Evolutionary conservation across 2,888 invertebrate species (phyloP).

Genomic region (Didymodactylos carnosus): DNA sequence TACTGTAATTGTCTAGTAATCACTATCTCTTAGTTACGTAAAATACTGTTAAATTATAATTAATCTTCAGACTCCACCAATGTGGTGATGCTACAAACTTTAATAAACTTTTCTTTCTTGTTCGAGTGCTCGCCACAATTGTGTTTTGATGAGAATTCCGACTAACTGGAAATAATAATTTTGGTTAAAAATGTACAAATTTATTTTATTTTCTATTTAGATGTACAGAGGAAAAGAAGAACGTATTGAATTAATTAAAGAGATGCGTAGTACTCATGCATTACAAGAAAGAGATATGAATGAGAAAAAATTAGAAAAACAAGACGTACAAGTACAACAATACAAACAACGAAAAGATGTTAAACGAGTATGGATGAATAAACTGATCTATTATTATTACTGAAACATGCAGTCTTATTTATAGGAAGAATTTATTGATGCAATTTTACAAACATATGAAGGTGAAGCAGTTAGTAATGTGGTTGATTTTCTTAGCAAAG

Average conservation of each 20-base stretch:
- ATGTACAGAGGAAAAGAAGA: slow-evolving; percentile 52
- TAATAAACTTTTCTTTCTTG: too few species aligned
- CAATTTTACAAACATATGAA: slow-evolving; percentile 49
- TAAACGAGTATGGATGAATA: not conserved
- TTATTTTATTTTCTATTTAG: slow-evolving; percentile 34
- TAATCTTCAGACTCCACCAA: too few species aligned
- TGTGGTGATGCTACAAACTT: too few species aligned
- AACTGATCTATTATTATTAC: too few species aligned
- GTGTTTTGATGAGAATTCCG: too few species aligned
- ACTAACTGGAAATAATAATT: too few species aligned
- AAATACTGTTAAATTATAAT: too few species aligned
- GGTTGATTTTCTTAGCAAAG: slow-evolving; percentile 55
- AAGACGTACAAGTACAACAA: slow-evolving; percentile 29
- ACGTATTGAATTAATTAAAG: slow-evolving; percentile 50
- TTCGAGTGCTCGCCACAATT: too few species aligned
- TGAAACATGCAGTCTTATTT: slow-evolving; percentile 3
- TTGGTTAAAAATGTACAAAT: too few species aligned
- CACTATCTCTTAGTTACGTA: too few species aligned
- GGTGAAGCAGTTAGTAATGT: slow-evolving; percentile 52
- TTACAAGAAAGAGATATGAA: slow-evolving; percentile 42
- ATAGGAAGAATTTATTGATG: slow-evolving; percentile 37
- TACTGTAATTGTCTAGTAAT: too few species aligned
- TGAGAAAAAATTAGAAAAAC: slow-evolving; percentile 27
- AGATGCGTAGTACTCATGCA: slow-evolving; percentile 46
- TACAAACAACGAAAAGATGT: slow-evolving; percentile 29